These are phyloP conservation scores for Callyntrura guangdongensis DNA, from an alignment of 2,888 invertebrate species.

Conservation along the genomic window DNA sequence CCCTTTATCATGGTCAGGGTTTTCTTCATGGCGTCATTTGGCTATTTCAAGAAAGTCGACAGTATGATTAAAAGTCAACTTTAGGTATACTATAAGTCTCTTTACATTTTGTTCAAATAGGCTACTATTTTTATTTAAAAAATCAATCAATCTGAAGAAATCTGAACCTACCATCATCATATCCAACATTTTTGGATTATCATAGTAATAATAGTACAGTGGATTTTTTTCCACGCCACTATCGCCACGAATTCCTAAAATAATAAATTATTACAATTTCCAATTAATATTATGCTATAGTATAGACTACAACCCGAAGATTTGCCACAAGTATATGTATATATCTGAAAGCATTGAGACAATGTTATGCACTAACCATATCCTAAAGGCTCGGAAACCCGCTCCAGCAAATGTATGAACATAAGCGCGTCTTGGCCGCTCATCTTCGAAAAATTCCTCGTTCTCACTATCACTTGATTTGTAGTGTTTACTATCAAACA, in stretches of 20 bases:
- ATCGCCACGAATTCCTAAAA: constrained; percentile 62
- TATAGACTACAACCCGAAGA: too few species aligned
- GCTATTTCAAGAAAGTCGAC: not conserved
- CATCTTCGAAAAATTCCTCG: too few species aligned
- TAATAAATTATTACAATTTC: not conserved
- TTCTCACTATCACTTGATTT: too few species aligned
- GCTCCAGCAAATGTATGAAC: constrained; percentile 76
- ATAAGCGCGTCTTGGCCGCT: not conserved
- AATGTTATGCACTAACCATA: constrained; percentile 71
- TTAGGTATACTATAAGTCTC: too few species aligned
- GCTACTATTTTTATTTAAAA: too few species aligned
- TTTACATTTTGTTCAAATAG: too few species aligned
- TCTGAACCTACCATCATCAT: constrained; percentile 46
- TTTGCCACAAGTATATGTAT: too few species aligned
- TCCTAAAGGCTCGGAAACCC: constrained; percentile 76
- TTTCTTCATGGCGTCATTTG: constrained; percentile 32
- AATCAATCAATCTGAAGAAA: too few species aligned
- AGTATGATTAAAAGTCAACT: too few species aligned
- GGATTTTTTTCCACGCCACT: not conserved
- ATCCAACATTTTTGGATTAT: constrained; percentile 46
- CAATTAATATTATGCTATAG: too few species aligned
- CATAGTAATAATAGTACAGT: constrained; percentile 58
- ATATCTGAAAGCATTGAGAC: too few species aligned
- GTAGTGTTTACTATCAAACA: too few species aligned
- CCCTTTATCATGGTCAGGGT: constrained; percentile 9